Evolutionary conservation across 2,113 vertebrate genomes (phyloP), one percentile per base, ranked within the genome.

Genomic region (Chionomys nivalis): DNA sequence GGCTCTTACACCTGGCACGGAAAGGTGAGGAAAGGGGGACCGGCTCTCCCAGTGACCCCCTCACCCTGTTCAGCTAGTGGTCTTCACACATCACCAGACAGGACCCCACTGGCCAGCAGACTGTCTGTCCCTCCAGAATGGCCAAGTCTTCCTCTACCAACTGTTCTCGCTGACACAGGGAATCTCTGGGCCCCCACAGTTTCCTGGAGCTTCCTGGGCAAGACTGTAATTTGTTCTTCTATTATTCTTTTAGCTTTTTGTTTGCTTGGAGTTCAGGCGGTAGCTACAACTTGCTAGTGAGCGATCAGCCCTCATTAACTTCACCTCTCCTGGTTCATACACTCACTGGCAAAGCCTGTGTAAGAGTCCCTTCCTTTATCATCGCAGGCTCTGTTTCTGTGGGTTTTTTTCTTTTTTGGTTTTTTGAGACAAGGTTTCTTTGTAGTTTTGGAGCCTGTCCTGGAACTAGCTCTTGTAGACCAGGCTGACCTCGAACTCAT

Each of bases 171-270:
- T 79, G 47, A 73, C 28, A 42, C 23, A 28, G 66, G 89, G 31
- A 4, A 2, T 1, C 5, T 1, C 1, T 16, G 0, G 5, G 58
- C 9, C 12, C 66, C 39, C 10, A 61, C 23, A 89, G 61, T 49
- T 49, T 31, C 49, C 0, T 26, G 70, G 16, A 65, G 82, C 36
- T 91, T 31, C 21, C 24, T 75, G 24, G 36, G 49, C 7, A 28
- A 36, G 78, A 11, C 10, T n/a, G 49, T 49, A 49, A 49, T 49
- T 49, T 49, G 49, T 7, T 47, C 47, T 47, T 21, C 0, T 83
- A 28, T 28, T 28, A 23, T 42, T 83, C 52, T 14, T 42, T 63
- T 42, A 10, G n/a, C 23, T 52, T 78, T 49, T 36, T 65, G 58
- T 31, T 85, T 44, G 39, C 58, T 0, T n/a, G 61, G 19, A 47